Evolutionary conservation across 53 echinoderm and acorn worm genomes (phyloP).

Genomic region (Zoroaster sp.): DNA sequence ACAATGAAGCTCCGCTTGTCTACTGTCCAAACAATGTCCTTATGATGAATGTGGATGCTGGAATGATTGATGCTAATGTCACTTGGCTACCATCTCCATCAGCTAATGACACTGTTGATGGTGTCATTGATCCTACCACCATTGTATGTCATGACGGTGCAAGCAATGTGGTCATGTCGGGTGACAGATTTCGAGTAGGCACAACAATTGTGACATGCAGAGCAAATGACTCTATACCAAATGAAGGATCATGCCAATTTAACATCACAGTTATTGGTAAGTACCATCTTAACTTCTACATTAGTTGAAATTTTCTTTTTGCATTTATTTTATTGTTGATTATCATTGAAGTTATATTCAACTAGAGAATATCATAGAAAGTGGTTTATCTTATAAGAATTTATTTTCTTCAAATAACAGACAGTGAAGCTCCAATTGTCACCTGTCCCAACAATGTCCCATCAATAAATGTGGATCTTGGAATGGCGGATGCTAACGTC

Average conservation of each 20-base stretch:
- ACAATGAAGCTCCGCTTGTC: neutral
- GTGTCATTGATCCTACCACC: neutral
- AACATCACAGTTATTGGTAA: neutral
- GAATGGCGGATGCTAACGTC: neutral
- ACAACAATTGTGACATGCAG: neutral
- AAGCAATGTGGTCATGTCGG: neutral
- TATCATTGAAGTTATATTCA: too few species aligned
- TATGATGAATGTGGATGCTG: neutral
- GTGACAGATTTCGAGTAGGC: neutral
- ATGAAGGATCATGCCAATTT: neutral
- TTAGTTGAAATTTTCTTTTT: too few species aligned
- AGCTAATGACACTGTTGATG: neutral
- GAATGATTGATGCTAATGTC: neutral
- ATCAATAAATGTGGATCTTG: neutral
- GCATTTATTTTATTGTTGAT: too few species aligned
- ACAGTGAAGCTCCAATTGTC: neutral
- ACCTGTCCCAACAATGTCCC: neutral
- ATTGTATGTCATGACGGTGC: neutral
- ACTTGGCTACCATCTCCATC: neutral
- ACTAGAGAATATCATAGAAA: too few species aligned
- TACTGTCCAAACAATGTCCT: neutral
- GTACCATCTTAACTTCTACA: too few species aligned
- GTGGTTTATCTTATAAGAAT: too few species aligned
- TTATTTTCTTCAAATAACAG: too few species aligned
- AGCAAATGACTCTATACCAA: neutral